Base-by-base conservation (phyloP, 2,113 vertebrate genomes). In the Petromus typicus region DNA sequence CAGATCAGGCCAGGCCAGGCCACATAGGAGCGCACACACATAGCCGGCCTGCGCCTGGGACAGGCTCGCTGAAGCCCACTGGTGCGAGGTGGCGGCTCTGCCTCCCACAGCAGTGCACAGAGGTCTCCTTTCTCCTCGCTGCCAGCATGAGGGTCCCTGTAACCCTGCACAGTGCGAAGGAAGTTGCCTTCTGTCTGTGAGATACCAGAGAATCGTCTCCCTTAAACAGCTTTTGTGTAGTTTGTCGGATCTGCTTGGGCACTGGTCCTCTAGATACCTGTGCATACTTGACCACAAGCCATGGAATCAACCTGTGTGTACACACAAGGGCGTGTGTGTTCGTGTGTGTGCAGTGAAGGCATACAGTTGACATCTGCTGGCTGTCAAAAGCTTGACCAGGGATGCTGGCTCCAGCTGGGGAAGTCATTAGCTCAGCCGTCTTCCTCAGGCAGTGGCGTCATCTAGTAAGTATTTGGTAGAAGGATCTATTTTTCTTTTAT, bases 401-500 rank as follows among this genome's bases (percentile, higher is more conserved):
- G 66, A 66, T 37, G 94, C 66, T 91, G 80, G 59, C 0, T 66
- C 23, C 37, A 93, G 51, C 63, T 67, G 81, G 57, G 67, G 83
- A 76, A 92, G 51, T 57, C 95, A 89, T 94, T 93, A 45, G 13
- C 54, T 95, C 80, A 93, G 75, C 16, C 12, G 87, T 10, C 67
- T 14, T 45, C 64, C 78, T 95, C 57, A 88, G 96, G 86, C 43
- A 54, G 45, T 81, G 45, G 90, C 89, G 64, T 59, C 78, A 43
- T 69, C 66, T 90, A 37, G 54, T 78, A 66, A 86, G 23, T 45
- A 54, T 90, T 90, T 81, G 5, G 40, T 94, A 20, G 90, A 56
- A 20, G 43, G 14, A 82, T 81, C 69, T 90, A 45, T 71, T 92
- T 96, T 92, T 93, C 59, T 94, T 90, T 85, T 78, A 79, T n/a